Percentiles rank a stretch among this genome's conserved stretches.
Evolutionary conservation across 2,888 invertebrate genomes (phyloP).

Genomic region (Spilosoma lubricipeda): DNA sequence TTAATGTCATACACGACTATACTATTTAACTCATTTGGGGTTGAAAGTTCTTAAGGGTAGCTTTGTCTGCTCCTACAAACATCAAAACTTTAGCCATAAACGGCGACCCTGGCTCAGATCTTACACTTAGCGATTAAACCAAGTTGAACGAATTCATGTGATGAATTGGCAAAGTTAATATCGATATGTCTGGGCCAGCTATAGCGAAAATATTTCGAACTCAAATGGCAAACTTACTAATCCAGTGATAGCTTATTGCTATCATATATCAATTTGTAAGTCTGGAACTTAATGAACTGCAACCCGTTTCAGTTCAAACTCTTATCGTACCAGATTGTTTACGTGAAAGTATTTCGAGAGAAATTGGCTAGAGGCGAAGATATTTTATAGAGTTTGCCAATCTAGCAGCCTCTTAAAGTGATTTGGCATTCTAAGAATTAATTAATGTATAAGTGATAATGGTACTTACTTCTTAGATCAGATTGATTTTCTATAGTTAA

Average conservation of each 20-base stretch:
- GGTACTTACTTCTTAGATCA: background rate
- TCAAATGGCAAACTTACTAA: conserved; percentile 19
- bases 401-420: background rate
- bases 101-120: conserved; percentile 59
- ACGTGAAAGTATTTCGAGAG: background rate
- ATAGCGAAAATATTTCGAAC: conserved; percentile 22
- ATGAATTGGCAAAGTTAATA: conserved; percentile 41
- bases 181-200: conserved; percentile 21
- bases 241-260: conserved; percentile 21
- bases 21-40: conserved; percentile 57
- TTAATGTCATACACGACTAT: conserved; percentile 62
- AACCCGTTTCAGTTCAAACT: conserved; percentile 3
- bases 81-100: conserved; percentile 72
- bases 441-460: background rate
- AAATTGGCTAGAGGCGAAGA: background rate
- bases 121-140: conserved; percentile 50
- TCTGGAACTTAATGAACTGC: conserved; percentile 13
- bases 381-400: background rate
- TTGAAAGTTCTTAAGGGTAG: conserved; percentile 57
- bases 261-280: conserved; percentile 26
- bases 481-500: background rate
- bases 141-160: conserved; percentile 48
- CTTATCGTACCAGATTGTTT: conserved; percentile 3
- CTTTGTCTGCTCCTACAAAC: conserved; percentile 66
- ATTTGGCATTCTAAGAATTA: background rate